Conservation (phyloP, 1,140 invertebrate genomes). For the Gonatopus flavifemur region DNA sequence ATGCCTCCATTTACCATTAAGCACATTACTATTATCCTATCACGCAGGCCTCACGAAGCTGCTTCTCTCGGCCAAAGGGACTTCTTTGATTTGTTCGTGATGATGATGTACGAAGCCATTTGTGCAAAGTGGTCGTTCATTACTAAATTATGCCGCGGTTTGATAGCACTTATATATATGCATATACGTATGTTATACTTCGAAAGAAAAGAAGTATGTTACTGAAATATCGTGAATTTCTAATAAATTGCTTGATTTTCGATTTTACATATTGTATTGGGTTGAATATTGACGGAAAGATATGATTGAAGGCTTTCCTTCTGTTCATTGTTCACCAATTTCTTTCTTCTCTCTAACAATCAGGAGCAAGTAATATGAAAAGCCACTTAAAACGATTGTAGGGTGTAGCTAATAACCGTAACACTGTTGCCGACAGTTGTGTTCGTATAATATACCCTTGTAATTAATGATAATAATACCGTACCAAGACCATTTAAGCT, state of each 20-base stretch:
- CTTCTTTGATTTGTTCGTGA: conserved; percentile 50
- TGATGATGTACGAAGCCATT: conserved; percentile 54
- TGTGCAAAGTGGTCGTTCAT: conserved; percentile 58
- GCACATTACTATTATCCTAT: conserved; percentile 61
- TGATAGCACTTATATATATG: conserved; percentile 43
- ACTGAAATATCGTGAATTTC: too few species aligned
- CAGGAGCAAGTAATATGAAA: too few species aligned
- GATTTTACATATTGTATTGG: too few species aligned
- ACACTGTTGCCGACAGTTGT: conserved; percentile 29
- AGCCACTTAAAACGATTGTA: too few species aligned
- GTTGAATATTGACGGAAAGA: too few species aligned
- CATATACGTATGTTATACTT: not conserved
- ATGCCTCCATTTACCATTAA: conserved; percentile 60
- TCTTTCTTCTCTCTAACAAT: too few species aligned
- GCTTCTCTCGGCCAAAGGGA: conserved; percentile 43
- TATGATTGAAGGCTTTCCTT: too few species aligned
- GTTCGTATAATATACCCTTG: conserved; percentile 29
- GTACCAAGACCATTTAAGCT: too few species aligned
- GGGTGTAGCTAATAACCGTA: conserved; percentile 22
- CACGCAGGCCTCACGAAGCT: too few species aligned
- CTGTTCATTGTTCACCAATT: too few species aligned
- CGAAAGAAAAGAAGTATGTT: too few species aligned
- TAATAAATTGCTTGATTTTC: too few species aligned
- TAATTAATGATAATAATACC: conserved; percentile 37
- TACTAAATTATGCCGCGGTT: conserved; percentile 57